A percentile compares a stretch with the other conserved stretches of the same genome.
Evolutionary conservation across 2,113 vertebrate species (phyloP).

Genomic region (Trachemys scripta): DNA sequence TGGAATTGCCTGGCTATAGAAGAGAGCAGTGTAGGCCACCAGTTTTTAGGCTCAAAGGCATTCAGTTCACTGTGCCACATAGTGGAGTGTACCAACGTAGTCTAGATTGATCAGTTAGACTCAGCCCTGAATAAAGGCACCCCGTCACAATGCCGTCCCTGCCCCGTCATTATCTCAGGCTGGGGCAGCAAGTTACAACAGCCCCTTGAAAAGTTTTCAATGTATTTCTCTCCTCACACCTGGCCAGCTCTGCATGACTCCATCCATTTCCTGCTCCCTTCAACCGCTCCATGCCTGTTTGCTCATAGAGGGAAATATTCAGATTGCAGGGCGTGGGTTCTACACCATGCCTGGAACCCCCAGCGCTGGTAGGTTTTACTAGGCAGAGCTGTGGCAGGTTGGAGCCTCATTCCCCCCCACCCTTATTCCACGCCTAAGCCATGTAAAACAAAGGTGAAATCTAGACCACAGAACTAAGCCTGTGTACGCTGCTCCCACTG

Average conservation of each 20-base stretch:
- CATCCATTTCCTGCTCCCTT: not conserved
- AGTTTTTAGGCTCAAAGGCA: not conserved
- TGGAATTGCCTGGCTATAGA: not conserved
- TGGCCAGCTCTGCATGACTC: not conserved
- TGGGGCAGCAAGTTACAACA: not conserved
- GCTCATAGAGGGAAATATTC: not conserved
- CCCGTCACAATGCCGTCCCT: not conserved
- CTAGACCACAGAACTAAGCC: not conserved
- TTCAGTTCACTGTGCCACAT: not conserved
- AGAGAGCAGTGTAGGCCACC: not conserved
- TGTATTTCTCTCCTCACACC: not conserved
- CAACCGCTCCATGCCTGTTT: not conserved
- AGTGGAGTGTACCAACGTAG: not conserved
- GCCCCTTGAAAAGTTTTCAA: not conserved
- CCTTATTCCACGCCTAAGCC: not conserved
- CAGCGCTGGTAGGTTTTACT: not conserved
- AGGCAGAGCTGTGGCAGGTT: not conserved
- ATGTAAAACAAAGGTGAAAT: not conserved
- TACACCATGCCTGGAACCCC: not conserved
- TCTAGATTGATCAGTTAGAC: not conserved
- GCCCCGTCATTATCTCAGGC: not conserved
- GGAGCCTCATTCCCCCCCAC: no score
- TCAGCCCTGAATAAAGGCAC: not conserved
- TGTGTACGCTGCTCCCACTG: not conserved
- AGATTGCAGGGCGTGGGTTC: not conserved